Base-by-base conservation (phyloP, 2,888 invertebrate species). In the Balanococcus diminutus region DNA sequence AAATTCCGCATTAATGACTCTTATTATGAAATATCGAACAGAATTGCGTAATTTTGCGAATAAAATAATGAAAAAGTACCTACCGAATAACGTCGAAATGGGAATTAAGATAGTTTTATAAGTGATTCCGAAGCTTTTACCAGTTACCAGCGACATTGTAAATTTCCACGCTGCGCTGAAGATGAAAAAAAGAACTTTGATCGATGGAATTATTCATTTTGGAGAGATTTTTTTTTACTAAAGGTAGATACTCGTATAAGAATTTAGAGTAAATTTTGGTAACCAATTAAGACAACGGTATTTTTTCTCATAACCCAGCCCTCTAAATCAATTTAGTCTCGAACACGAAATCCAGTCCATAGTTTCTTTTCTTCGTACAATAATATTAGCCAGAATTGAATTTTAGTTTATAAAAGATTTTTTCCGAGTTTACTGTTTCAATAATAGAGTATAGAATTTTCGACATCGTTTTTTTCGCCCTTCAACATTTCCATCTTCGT, bases 381-480 rank as follows among this genome's bases (percentile, higher is more conserved):
- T 67, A 67, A 51, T 51, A 51, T 51, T 67, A 25, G 25, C 61
- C 28, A 28, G 61, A 28, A 67, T 67, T 67, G 61, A 67, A 67
- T 67, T 67, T 67, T 67, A 67, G 61, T 67, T 67, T 67, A 67
- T 67, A 67, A 28, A 67, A 67, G 61, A 67, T 67, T 67, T 67
- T n/a, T 67, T 67, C 61, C 61, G 28, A 67, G 61, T 67, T 67
- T 28, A 67, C 61, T 67, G 61, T 67, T 67, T 67, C 61, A 67
- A 67, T 67, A 67, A 67, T 67, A 67, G 28, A 67, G 61, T 67
- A 67, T 28, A 67, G 28, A 67, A 67, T 28, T 67, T 67, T 67
- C 61, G 11, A 19, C 56, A 22, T 19, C 22, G 19, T 22, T 3
- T 19, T 9, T 56, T 56, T 22, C 56, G 22, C 22, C 56, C 9